These are phyloP conservation scores for Urocitellus parryii DNA, from an alignment of 2,113 vertebrate genomes.

Conservation along the genomic window DNA sequence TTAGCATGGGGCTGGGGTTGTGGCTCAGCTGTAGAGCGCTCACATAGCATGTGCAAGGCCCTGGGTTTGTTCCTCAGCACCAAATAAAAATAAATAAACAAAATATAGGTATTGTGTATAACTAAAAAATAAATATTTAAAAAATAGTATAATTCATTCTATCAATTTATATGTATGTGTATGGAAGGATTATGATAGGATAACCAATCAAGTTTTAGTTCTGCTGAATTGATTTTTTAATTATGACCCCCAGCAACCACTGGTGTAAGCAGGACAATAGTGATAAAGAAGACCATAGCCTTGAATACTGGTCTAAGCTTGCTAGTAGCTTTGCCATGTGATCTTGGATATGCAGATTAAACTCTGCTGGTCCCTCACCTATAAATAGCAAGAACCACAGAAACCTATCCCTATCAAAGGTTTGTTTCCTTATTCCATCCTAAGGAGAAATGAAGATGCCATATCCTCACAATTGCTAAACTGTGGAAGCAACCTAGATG, in stretches of 20 bases:
- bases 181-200: background rate
- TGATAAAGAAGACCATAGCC: slow-evolving; percentile 21
- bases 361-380: background rate
- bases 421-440: background rate
- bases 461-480: background rate
- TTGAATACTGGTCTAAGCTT: slow-evolving; percentile 60
- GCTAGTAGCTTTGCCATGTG: slow-evolving; percentile 43
- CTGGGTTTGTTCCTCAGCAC: no score
- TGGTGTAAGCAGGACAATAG: slow-evolving; percentile 45
- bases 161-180: background rate
- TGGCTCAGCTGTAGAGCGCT: no score
- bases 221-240: slow-evolving; percentile 61
- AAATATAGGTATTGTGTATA: no score
- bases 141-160: background rate
- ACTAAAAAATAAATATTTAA: no score
- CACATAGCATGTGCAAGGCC: no score
- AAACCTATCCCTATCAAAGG: background rate
- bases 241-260: slow-evolving; percentile 3
- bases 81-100: no score
- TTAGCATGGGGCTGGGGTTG: no score
- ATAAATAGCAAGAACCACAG: background rate
- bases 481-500: no score
- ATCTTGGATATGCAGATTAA: slow-evolving; percentile 55
- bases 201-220: slow-evolving; percentile 55
- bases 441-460: background rate